These are phyloP conservation scores for Hestina assimilis DNA, from an alignment of 1,140 invertebrate genomes.

Conservation along the genomic window DNA sequence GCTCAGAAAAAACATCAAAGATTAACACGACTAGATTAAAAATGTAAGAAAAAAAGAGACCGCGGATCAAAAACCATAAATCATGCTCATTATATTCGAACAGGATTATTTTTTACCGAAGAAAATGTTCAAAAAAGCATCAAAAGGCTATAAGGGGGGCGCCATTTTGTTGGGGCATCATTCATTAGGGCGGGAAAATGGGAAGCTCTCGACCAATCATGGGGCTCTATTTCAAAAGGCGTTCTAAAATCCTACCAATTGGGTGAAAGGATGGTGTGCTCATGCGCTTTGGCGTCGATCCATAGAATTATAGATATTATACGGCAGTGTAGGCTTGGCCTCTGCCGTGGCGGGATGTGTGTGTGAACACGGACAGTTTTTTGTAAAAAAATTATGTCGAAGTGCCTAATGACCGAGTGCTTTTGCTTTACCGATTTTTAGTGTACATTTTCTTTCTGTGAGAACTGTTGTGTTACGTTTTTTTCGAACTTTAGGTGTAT, in stretches of 20 bases:
- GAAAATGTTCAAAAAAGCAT: conserved; percentile 76
- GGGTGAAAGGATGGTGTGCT: conserved; percentile 40
- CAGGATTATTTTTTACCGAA: conserved; percentile 77
- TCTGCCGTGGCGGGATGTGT: conserved; percentile 54
- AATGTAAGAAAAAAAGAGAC: conserved; percentile 47
- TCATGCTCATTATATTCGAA: conserved; percentile 77
- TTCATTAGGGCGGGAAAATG: conserved; percentile 66
- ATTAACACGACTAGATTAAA: conserved; percentile 70
- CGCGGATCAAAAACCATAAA: conserved; percentile 74
- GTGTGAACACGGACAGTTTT: conserved; percentile 45
- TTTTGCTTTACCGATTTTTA: conserved; percentile 34
- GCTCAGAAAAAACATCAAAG: conserved; percentile 65
- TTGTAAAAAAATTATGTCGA: conserved; percentile 60
- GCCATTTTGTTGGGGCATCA: conserved; percentile 72
- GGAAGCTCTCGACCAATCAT: conserved; percentile 51
- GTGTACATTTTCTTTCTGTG: conserved; percentile 45
- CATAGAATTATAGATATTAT: conserved; percentile 73
- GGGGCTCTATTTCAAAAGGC: conserved; percentile 49
- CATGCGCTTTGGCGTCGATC: conserved; percentile 74
- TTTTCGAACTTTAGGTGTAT: conserved; percentile 7
- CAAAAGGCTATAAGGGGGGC: conserved; percentile 71
- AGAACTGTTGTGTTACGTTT: conserved; percentile 22
- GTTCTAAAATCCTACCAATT: conserved; percentile 60
- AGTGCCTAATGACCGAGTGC: conserved; percentile 57
- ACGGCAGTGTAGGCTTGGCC: conserved; percentile 74